Evolutionary conservation across 2,888 invertebrate genomes (phyloP), one percentile per base, ranked within the genome.

Genomic region (Crocallis elinguaria): DNA sequence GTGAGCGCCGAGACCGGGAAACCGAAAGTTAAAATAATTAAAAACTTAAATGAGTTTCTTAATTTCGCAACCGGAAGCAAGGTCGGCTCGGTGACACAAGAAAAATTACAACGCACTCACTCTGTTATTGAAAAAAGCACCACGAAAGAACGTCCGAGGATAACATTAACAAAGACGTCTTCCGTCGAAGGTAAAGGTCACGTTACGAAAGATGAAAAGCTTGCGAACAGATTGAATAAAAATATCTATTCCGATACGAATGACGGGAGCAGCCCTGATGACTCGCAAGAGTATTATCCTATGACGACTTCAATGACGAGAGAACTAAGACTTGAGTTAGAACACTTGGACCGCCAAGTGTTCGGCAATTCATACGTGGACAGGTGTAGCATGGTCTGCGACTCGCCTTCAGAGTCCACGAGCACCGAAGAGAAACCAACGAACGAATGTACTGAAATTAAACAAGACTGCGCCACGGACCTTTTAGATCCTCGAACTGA

Each of bases 271-370:
- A 96, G 96, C 59, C 95, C 96, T 0, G 96, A 96, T 66, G 96
- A 96, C 78, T 95, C 95, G 1, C 95, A 96, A 66, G 95, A 95
- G 74, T 97, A 96, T 77, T 96, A 95, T 74, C 96, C 97, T 1
- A 95, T 97, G 94, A 96, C 96, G 0, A 97, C 96, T 3, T 96
- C 97, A 1, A 96, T 97, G 90, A 97, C 97, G 0, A 93, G 96
- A 68, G 97, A 97, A 77, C 84, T 97, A 68, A 93, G 95, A 67
- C 91, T 97, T 38, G 97, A 97, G 79, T 81, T 97, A 59, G 97
- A 97, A 73, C 96, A 96, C 77, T 88, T 97, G 66, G 96, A 97
- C 82, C 92, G 96, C 6, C 96, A 96, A 82, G 95, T 97, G 3
- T 96, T 96, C 73, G 96, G 96, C 0, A 77, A 77, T 9, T 84